These are phyloP conservation scores for Lordiphosa clarofinis DNA, from an alignment of 1,140 invertebrate genomes.

Conservation along the genomic window DNA sequence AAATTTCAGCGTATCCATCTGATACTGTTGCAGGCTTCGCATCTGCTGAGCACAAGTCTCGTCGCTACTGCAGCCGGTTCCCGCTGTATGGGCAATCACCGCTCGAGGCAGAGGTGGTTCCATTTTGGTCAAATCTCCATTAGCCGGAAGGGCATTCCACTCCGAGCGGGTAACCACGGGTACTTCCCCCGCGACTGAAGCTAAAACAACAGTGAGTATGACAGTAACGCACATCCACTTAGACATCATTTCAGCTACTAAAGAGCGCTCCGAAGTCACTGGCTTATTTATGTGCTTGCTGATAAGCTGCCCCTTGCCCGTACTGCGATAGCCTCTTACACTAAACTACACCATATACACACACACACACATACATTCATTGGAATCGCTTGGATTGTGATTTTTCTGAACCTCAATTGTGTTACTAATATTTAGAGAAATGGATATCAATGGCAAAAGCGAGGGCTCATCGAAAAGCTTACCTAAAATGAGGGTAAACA, in stretches of 20 bases:
- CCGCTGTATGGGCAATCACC: conserved; percentile 82
- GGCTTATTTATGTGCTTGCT: conserved; percentile 32
- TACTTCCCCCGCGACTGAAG: conserved; percentile 21
- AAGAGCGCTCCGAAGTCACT: background rate
- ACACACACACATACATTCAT: background rate
- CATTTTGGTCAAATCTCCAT: conserved; percentile 71
- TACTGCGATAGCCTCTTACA: conserved; percentile 15
- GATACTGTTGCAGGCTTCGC: conserved; percentile 81
- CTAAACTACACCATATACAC: background rate
- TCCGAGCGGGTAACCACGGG: conserved; percentile 69
- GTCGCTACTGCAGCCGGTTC: conserved; percentile 79
- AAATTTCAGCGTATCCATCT: conserved; percentile 80
- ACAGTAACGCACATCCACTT: conserved; percentile 10
- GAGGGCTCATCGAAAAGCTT: background rate
- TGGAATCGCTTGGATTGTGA: background rate
- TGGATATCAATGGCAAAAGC: background rate
- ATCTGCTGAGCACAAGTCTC: conserved; percentile 79
- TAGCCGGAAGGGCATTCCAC: conserved; percentile 83
- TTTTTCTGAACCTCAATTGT: conserved; percentile 7
- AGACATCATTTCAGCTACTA: conserved; percentile 49
- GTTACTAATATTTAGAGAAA: background rate
- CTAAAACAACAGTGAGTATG: conserved; percentile 6
- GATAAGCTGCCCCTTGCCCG: conserved; percentile 48
- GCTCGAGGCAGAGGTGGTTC: conserved; percentile 80
- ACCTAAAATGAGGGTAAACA: background rate